Evolutionary conservation across 2,113 vertebrate genomes (phyloP).

Genomic region (Rissa tridactyla): DNA sequence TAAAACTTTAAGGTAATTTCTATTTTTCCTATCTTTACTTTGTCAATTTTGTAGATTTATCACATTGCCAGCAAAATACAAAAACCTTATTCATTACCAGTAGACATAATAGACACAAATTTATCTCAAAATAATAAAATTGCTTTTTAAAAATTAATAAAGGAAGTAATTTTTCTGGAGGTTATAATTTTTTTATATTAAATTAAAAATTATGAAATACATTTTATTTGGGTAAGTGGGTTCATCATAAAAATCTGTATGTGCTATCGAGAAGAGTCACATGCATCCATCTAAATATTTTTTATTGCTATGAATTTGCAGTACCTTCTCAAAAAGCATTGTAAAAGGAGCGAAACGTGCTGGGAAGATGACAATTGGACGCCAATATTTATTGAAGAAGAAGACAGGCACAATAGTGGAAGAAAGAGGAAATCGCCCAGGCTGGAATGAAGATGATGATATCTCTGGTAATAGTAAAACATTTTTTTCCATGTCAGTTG

Average conservation of each 20-base stretch:
- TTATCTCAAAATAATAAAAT: not conserved
- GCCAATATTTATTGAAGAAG: slow-evolving; percentile 89
- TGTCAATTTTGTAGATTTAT: not conserved
- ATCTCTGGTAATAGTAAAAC: slow-evolving; percentile 84
- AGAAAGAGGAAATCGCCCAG: slow-evolving; percentile 84
- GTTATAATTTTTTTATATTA: not conserved
- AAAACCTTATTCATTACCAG: not conserved
- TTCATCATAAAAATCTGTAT: not conserved
- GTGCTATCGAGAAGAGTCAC: not conserved
- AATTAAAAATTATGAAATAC: not conserved
- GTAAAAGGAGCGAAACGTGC: slow-evolving; percentile 96
- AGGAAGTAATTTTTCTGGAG: not conserved
- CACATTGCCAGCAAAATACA: not conserved
- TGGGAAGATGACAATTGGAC: slow-evolving; percentile 97
- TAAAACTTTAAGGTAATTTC: not conserved
- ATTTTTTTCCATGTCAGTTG: not conserved
- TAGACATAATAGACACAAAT: not conserved
- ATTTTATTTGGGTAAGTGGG: not conserved
- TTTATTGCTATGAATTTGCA: slow-evolving; percentile 58
- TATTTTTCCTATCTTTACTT: not conserved
- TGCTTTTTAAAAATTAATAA: not conserved
- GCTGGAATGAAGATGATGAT: slow-evolving; percentile 93
- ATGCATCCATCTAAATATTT: not conserved
- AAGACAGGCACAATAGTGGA: slow-evolving; percentile 79
- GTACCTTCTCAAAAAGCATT: slow-evolving; percentile 95